Conservation (phyloP, 2,888 invertebrate genomes). For the Eulithis testata region DNA sequence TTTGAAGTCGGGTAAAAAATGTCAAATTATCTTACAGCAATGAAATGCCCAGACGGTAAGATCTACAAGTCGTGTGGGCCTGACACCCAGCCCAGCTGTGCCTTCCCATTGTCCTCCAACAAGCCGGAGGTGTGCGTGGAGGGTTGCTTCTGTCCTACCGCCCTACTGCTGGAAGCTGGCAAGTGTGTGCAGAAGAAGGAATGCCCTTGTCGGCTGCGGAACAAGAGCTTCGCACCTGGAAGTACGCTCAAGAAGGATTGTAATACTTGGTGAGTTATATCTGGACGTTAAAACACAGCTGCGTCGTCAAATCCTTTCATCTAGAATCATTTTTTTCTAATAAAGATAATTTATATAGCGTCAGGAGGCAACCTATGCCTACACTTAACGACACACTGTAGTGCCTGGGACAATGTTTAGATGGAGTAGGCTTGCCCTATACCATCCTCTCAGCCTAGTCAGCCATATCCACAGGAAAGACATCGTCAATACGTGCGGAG, state of each 20-base stretch:
- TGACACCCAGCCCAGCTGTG: slow-evolving; percentile 89
- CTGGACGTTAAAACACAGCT: neutral
- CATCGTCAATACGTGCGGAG: no score
- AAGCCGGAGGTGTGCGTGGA: slow-evolving; percentile 87
- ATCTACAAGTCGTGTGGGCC: slow-evolving; percentile 92
- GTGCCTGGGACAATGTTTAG: no score
- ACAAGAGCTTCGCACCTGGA: slow-evolving; percentile 89
- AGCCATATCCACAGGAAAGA: no score
- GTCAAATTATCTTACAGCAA: slow-evolving; percentile 87
- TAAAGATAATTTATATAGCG: no score
- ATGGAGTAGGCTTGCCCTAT: no score
- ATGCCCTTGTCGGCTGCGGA: slow-evolving; percentile 92
- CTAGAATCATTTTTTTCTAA: no score
- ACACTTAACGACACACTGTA: no score
- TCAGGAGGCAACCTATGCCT: no score
- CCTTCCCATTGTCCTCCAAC: slow-evolving; percentile 68
- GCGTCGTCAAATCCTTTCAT: no score
- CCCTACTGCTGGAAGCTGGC: slow-evolving; percentile 89
- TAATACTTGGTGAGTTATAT: slow-evolving; percentile 89
- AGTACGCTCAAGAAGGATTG: slow-evolving; percentile 90
- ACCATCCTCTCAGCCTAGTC: no score
- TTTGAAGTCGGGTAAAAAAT: no score
- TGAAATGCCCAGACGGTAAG: slow-evolving; percentile 90
- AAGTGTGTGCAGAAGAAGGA: slow-evolving; percentile 88
- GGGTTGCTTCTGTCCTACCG: slow-evolving; percentile 95